Percentiles rank a stretch among this genome's conserved stretches.
These are phyloP conservation scores for Alca torda DNA, from an alignment of 2,797 vertebrate genomes.

Conservation along the genomic window DNA sequence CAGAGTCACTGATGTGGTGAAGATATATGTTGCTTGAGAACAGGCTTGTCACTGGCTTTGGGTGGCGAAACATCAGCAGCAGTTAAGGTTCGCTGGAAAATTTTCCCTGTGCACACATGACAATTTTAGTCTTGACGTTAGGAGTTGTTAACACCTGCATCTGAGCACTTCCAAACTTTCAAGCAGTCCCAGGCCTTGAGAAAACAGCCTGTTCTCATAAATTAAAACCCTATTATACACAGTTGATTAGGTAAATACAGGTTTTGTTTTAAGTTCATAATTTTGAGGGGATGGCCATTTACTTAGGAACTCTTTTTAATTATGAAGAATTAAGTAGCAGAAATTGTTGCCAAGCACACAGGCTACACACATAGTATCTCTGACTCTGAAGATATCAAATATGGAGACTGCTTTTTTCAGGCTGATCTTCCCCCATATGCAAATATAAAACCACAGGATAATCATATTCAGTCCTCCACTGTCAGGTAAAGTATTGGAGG, in stretches of 20 bases:
- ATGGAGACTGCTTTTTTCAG: neutral
- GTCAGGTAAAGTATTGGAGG: neutral
- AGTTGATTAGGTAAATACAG: neutral
- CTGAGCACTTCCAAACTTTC: neutral
- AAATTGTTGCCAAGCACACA: neutral
- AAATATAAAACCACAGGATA: neutral
- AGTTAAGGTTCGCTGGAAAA: conserved; percentile 39
- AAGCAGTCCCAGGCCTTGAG: neutral
- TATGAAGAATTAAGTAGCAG: neutral
- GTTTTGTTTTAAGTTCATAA: neutral
- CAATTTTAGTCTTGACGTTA: neutral
- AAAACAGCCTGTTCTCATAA: neutral
- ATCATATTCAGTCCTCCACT: neutral
- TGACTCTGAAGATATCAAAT: neutral
- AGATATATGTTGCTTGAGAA: conserved; percentile 58
- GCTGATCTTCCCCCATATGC: neutral
- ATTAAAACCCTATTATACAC: neutral
- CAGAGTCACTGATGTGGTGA: conserved; percentile 60
- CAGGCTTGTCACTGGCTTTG: conserved; percentile 43
- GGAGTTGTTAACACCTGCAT: neutral
- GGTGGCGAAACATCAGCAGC: conserved; percentile 47
- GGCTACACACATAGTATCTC: neutral
- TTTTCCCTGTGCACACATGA: neutral
- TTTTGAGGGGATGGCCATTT: neutral
- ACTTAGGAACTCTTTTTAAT: neutral